Conservation (phyloP, 2,797 vertebrate genomes). For the Falco rusticolus region DNA sequence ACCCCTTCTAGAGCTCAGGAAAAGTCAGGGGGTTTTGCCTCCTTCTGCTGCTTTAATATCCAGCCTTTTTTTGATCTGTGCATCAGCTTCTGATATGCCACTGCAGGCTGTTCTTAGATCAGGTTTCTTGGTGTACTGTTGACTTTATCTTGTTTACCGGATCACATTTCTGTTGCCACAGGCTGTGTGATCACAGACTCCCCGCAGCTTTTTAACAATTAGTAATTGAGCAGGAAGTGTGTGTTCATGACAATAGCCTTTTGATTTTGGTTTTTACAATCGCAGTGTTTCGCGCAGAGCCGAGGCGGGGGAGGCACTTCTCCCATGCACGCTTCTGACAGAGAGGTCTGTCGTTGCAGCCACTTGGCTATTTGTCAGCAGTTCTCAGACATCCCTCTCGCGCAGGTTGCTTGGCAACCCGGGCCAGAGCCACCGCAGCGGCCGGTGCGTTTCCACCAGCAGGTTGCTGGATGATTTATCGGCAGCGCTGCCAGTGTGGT, state of each 20-base stretch:
- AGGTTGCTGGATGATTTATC: constrained; percentile 95
- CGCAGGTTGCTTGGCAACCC: constrained; percentile 89
- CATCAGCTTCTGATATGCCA: constrained; percentile 12
- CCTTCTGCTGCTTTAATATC: neutral
- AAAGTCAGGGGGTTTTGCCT: neutral
- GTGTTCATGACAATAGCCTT: constrained; percentile 80
- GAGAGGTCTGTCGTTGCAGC: constrained; percentile 88
- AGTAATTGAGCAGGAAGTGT: constrained; percentile 82
- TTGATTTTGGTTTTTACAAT: constrained; percentile 80
- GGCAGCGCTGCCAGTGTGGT: constrained; percentile 81
- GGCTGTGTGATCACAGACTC: constrained; percentile 80
- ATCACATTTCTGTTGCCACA: constrained; percentile 66
- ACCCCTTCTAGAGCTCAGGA: neutral
- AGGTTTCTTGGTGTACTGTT: constrained; percentile 39
- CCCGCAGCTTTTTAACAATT: constrained; percentile 81
- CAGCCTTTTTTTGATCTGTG: neutral
- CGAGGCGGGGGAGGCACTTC: constrained; percentile 77
- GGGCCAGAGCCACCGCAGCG: constrained; percentile 85
- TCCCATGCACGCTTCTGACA: constrained; percentile 83
- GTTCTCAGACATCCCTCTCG: constrained; percentile 73
- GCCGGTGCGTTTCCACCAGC: constrained; percentile 87
- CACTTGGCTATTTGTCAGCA: constrained; percentile 88
- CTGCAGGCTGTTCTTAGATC: constrained; percentile 44
- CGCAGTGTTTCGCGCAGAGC: constrained; percentile 76
- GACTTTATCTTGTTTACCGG: constrained; percentile 65